Evolutionary conservation across 2,888 invertebrate genomes (phyloP), one percentile per base, ranked within the genome.

Genomic region (Hylaea fasciaria): DNA sequence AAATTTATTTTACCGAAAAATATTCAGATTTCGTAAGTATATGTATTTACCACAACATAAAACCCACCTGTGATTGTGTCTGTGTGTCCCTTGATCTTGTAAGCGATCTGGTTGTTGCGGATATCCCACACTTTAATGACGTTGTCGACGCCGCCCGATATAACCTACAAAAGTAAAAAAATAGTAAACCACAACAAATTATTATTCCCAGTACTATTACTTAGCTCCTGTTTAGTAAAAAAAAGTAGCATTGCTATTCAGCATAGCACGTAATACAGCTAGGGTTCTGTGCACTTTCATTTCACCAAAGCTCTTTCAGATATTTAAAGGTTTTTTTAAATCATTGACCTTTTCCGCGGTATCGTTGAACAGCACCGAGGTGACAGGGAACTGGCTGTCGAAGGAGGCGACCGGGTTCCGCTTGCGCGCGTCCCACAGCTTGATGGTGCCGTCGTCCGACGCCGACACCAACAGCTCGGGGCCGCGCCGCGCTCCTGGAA

Each of bases 61-160:
- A 22, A 22, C 28, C 14, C 59, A 92, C 93, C 98, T 8, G 99
- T 99, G 7, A 99, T 94, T 0, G 99, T 98, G 79, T 99, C 99
- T 0, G 97, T 96, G 77, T 99, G 99, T 0, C 99, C 99, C 70
- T 96, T 95, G 78, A 99, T 93, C 69, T 94, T 95, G 80, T 97
- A 97, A 0, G 97, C 86, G 48, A 98, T 89, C 59, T 96, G 96
- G 80, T 96, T 96, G 81, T 97, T 98, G 54, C 99, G 93, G 44
- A 98, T 93, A 85, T 99, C 99, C 99, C 99, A 99, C 0, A 99
- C 96, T 94, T 98, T 99, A 9, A 99, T 95, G 64, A 98, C 97
- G 86, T 99, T 99, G 82, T 99, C 99, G 57, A 99, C 96, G 4
- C 99, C 99, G 0, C 97, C 98, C 5, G 97, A 96, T 65, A 99